Evolutionary conservation across 2,888 invertebrate genomes (phyloP).

Genomic region (Pediacus dermestoides): DNA sequence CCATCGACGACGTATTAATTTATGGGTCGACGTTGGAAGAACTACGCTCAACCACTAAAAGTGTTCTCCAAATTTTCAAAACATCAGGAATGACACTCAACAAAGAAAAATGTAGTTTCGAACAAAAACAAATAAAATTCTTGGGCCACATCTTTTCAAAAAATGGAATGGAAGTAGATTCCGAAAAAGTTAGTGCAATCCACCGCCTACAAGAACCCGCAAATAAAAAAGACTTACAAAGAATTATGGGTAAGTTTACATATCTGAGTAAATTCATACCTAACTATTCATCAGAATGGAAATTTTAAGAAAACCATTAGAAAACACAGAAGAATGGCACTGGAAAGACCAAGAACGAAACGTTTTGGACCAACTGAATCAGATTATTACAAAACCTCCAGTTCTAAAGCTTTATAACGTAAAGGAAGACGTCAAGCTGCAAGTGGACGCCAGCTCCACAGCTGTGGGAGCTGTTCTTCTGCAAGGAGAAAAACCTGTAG

Average conservation of each 20-base stretch:
- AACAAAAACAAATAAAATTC: slow-evolving; percentile 8
- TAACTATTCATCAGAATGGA: neutral
- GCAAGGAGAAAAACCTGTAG: slow-evolving; percentile 30
- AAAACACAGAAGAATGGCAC: neutral
- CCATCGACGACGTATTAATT: slow-evolving; percentile 30
- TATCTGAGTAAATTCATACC: slow-evolving; percentile 5
- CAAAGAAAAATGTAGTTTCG: slow-evolving; percentile 27
- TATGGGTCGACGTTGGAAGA: slow-evolving; percentile 22
- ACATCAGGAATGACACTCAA: slow-evolving; percentile 27
- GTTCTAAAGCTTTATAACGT: neutral
- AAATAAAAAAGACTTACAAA: slow-evolving; percentile 1
- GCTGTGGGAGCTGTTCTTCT: slow-evolving; percentile 24
- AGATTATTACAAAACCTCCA: neutral
- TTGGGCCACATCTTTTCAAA: slow-evolving; percentile 1
- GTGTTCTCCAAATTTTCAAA: slow-evolving; percentile 19
- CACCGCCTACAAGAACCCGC: neutral
- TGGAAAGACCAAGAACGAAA: neutral
- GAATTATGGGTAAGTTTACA: neutral
- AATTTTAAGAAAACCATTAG: neutral
- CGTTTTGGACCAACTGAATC: neutral
- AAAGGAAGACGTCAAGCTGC: neutral
- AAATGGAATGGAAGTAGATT: neutral
- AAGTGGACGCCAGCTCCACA: neutral
- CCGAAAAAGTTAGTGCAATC: neutral
- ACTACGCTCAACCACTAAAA: slow-evolving; percentile 18